phyloP scores from a whole-genome alignment of 2,888 invertebrate genomes.

The Brachyptera risi region DNA sequence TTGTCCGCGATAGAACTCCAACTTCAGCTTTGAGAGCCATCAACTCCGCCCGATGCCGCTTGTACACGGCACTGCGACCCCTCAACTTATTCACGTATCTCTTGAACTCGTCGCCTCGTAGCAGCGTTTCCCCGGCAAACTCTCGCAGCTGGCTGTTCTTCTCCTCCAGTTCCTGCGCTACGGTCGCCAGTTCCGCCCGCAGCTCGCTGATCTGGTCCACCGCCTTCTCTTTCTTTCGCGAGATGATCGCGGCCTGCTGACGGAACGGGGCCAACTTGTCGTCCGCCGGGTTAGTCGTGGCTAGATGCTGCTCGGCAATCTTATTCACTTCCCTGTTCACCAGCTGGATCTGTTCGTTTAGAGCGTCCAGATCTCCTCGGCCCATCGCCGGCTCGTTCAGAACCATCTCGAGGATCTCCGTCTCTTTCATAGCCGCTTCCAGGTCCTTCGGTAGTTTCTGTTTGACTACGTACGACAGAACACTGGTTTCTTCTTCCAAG shows the following conservation, averaged over 20 bases:
- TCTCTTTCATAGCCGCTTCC: constrained; percentile 56
- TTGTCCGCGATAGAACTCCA: constrained; percentile 69
- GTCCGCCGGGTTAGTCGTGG: constrained; percentile 56
- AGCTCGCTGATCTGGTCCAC: constrained; percentile 66
- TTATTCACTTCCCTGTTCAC: constrained; percentile 61
- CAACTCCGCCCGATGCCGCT: constrained; percentile 71
- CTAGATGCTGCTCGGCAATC: constrained; percentile 66
- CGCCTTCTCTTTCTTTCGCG: constrained; percentile 72
- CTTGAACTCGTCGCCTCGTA: constrained; percentile 80
- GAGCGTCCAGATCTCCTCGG: constrained; percentile 59
- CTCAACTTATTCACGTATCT: constrained; percentile 77
- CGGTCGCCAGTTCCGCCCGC: constrained; percentile 55
- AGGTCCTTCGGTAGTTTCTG: constrained; percentile 78
- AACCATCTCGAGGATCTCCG: constrained; percentile 65
- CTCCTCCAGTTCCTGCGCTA: constrained; percentile 58
- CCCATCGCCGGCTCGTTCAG: constrained; percentile 61
- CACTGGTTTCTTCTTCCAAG: constrained; percentile 70
- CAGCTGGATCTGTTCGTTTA: constrained; percentile 55
- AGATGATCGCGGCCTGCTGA: constrained; percentile 77
- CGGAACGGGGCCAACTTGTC: constrained; percentile 80
- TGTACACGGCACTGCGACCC: constrained; percentile 75
- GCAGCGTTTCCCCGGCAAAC: constrained; percentile 59
- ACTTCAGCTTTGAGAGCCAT: constrained; percentile 71
- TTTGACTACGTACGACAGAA: constrained; percentile 68
- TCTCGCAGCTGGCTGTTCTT: constrained; percentile 47